phyloP scores from a whole-genome alignment of 2,797 vertebrate species.

The Melanotaenia parkinsoni region DNA sequence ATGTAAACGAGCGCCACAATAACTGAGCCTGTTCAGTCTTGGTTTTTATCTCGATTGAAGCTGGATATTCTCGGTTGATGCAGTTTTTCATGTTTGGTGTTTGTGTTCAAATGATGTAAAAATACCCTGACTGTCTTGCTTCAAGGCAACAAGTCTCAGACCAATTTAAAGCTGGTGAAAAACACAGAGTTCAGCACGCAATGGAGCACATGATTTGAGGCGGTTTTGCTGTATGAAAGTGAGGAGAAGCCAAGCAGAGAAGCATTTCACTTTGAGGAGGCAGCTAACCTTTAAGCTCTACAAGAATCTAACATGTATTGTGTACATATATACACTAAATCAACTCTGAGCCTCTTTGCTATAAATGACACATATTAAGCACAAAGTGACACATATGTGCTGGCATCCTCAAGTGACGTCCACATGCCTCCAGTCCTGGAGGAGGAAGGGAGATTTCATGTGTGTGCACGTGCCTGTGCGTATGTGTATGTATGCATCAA shows the following conservation, averaged over 20 bases:
- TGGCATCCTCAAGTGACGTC: constrained; percentile 61
- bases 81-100: not conserved
- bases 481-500: constrained; percentile 25
- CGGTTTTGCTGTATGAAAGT: constrained; percentile 36
- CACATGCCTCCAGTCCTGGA: constrained; percentile 56
- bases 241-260: constrained; percentile 48
- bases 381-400: constrained; percentile 66
- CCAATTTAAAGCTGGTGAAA: constrained; percentile 40
- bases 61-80: constrained; percentile 1
- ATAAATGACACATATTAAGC: constrained; percentile 54
- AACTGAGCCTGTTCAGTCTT: not conserved
- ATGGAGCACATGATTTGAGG: constrained; percentile 47
- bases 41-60: constrained; percentile 17
- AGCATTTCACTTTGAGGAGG: constrained; percentile 40
- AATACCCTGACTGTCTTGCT: constrained; percentile 28
- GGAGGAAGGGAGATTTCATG: constrained; percentile 39
- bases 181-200: constrained; percentile 36
- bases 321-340: constrained; percentile 20
- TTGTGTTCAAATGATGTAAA: constrained; percentile 29
- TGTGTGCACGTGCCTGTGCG: constrained; percentile 30
- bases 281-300: constrained; percentile 46
- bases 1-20: constrained; percentile 3
- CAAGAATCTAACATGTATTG: constrained; percentile 4
- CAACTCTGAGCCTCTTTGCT: constrained; percentile 36
- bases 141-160: constrained; percentile 39